Evolutionary conservation across 2,888 invertebrate species (phyloP), one percentile per base, ranked within the genome.

Genomic region (Gryllus longicercus): DNA sequence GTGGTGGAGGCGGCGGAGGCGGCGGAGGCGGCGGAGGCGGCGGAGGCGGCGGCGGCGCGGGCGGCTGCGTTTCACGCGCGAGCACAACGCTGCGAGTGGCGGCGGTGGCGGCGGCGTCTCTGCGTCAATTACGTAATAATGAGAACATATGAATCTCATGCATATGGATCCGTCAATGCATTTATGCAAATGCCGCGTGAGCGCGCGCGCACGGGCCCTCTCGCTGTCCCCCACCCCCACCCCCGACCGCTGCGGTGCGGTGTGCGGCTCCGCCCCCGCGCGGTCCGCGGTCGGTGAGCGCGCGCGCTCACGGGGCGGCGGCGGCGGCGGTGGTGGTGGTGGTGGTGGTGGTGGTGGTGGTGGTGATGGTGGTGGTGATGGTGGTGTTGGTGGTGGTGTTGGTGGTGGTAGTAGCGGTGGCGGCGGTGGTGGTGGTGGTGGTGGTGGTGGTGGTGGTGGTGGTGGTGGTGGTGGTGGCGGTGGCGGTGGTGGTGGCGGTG

Each of bases 141-240:
- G 63, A 63, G 63, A 63, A 63, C 63, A 63, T 16, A 63, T 63
- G 63, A 63, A 63, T 63, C 63, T 63, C 63, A 63, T 63, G 63
- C 63, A 63, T 63, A 63, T 63, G 63, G 63, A 63, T 63, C 63
- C 63, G 16, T 63, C 63, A 63, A 63, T 63, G 63, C 63, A 63
- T 63, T 63, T 16, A 63, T 16, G 63, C 63, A 63, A 63, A 63
- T 63, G 63, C n/a, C n/a, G 63, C n/a, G n/a, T n/a, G 63, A 14
- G 63, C 63, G 63, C 63, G n/a, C 63, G 63, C n/a, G 14, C 16
- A 4, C n/a, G 8, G 12, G 63, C 63, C 38, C 38, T 5, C 38
- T 38, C 38, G 38, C 38, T 8, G 8, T 21, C 21, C 38, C 38
- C 38, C 8, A 8, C 3, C 38, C 38, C 38, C 38, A 5, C 4